phyloP scores from a whole-genome alignment of 1,140 invertebrate species.

The Scaptomyza graminum region DNA sequence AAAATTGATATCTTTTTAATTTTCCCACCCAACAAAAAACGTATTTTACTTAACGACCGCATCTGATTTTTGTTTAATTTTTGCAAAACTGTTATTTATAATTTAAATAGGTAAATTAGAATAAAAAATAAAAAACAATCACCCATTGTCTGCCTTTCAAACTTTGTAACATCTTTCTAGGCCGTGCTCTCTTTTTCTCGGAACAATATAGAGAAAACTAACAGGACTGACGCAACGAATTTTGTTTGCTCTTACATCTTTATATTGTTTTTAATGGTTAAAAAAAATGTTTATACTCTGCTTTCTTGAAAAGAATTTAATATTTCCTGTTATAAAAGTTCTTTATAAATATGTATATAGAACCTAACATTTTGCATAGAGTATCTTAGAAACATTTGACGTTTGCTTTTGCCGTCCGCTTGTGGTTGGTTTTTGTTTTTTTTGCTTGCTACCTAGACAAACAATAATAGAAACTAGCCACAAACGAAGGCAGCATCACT shows the following conservation, averaged over 20 bases:
- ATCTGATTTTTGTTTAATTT: slow-evolving; percentile 23
- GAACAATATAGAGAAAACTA: neutral
- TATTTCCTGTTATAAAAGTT: neutral
- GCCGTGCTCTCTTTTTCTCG: slow-evolving; percentile 36
- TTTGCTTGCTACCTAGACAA: slow-evolving; percentile 56
- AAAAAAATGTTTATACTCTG: neutral
- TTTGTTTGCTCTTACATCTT: slow-evolving; percentile 34
- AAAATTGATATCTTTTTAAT: slow-evolving; percentile 16
- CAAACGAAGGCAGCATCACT: slow-evolving; percentile 32
- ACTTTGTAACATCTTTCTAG: slow-evolving; percentile 52
- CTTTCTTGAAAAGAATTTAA: neutral
- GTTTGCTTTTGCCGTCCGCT: slow-evolving; percentile 21
- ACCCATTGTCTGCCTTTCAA: slow-evolving; percentile 36
- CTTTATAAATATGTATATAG: neutral
- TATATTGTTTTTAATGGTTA: neutral
- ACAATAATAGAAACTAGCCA: slow-evolving; percentile 72
- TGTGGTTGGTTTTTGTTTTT: slow-evolving; percentile 49
- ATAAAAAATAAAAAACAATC: slow-evolving; percentile 24
- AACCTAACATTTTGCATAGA: slow-evolving; percentile 7
- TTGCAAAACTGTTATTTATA: slow-evolving; percentile 43
- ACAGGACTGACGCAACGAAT: slow-evolving; percentile 10
- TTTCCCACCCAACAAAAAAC: slow-evolving; percentile 13
- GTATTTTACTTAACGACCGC: neutral
- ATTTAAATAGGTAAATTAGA: slow-evolving; percentile 18
- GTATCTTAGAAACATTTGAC: slow-evolving; percentile 18